phyloP scores from a whole-genome alignment of 2,113 vertebrate genomes.

The Sclerurus mexicanus region DNA sequence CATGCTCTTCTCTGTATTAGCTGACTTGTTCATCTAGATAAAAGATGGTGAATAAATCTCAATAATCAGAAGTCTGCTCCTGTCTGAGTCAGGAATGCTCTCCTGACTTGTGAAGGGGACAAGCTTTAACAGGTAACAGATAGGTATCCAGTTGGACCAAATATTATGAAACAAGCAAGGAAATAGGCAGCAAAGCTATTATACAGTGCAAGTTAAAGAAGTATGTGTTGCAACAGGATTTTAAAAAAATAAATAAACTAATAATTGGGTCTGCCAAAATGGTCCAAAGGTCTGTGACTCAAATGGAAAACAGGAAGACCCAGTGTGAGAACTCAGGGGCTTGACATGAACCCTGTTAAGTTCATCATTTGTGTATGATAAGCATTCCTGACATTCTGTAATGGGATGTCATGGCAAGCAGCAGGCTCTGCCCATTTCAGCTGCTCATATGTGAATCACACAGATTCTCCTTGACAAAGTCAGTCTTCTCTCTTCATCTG shows the following conservation, averaged over 20 bases:
- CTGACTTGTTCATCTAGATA: neutral
- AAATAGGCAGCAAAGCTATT: neutral
- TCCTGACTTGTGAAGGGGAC: neutral
- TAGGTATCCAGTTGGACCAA: neutral
- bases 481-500: neutral
- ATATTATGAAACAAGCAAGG: neutral
- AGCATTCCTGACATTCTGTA: neutral
- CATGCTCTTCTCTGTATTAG: neutral
- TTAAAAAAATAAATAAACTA: neutral
- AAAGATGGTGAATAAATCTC: neutral
- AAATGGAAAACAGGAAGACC: neutral
- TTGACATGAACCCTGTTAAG: neutral
- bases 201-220: neutral
- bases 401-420: neutral
- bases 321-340: neutral
- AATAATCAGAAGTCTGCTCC: neutral
- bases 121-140: neutral
- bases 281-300: neutral
- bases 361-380: fast-evolving
- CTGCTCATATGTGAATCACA: neutral
- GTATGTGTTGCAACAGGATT: neutral
- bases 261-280: neutral
- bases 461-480: neutral
- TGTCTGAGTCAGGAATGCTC: neutral
- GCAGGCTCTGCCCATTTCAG: neutral